Conservation (phyloP, 1,140 invertebrate genomes). For the Drosophila insularis region DNA sequence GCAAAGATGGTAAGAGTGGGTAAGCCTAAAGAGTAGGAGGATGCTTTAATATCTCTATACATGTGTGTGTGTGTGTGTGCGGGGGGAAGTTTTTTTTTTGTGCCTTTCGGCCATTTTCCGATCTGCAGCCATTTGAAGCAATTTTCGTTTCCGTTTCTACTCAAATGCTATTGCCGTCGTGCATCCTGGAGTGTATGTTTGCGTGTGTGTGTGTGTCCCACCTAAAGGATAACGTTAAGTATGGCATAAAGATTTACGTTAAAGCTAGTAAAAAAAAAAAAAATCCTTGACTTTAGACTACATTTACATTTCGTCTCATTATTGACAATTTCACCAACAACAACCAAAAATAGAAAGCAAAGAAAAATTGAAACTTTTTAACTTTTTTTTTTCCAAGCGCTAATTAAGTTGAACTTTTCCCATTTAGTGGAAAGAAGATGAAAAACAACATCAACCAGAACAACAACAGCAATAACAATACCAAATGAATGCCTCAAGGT, state of each 20-base stretch:
- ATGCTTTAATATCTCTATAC: not conserved
- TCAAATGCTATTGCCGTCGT: slow-evolving; percentile 68
- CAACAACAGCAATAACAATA: slow-evolving; percentile 8
- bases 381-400: slow-evolving; percentile 27
- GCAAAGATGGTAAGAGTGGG: not conserved
- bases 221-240: not conserved
- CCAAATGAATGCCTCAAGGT: not conserved
- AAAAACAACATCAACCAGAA: not conserved
- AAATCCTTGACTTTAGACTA: slow-evolving; percentile 45
- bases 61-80: not conserved
- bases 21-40: not conserved
- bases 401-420: slow-evolving; percentile 72
- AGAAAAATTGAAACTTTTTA: slow-evolving; percentile 5
- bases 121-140: slow-evolving; percentile 65
- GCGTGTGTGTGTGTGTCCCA: not conserved
- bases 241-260: not conserved
- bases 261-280: not conserved
- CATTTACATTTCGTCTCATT: slow-evolving; percentile 52
- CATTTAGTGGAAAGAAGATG: slow-evolving; percentile 37
- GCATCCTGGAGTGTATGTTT: slow-evolving; percentile 29
- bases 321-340: slow-evolving; percentile 48
- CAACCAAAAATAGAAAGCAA: slow-evolving; percentile 9
- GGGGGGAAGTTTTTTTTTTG: slow-evolving; percentile 16
- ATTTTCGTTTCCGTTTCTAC: slow-evolving; percentile 62
- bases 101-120: slow-evolving; percentile 59